Evolutionary conservation across 1,140 invertebrate species (phyloP), one percentile per base, ranked within the genome.

Genomic region (Catajapyx aquilonaris): DNA sequence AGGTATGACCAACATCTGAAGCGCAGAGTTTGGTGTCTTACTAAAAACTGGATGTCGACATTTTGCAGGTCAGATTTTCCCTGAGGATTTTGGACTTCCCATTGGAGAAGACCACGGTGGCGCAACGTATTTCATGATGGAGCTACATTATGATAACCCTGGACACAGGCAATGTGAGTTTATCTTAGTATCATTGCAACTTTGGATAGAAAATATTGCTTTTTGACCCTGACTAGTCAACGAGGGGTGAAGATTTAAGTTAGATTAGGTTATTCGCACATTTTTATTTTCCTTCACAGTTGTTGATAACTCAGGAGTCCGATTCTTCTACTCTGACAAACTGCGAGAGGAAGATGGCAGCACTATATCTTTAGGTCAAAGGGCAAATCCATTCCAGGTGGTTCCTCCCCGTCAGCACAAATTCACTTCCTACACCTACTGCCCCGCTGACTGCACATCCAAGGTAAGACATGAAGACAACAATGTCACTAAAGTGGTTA

Each of bases 111-210:
- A 64, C 39, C 57, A 66, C 22, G 74, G 73, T 31, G 23, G 7
- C 13, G 68, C 71, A 3, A 72, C 69, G 1, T 87, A 76, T 59
- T 87, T 84, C 53, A 84, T 87, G 78, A 58, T 87, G 1, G 81
- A 88, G 59, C 68, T 83, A 42, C 84, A 88, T 58, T 88, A 86
- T 51, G 81, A 86, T 48, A 85, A 79, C 60, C 74, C 72, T 5
- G 59, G 55, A 10, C 56, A 69, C 34, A 69, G 66, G 50, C 64
- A 64, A 49, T 61, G 68, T 73, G 57, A 52, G 52, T 48, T 20
- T 2, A 30, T 28, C 23, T n/a, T n/a, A n/a, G n/a, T n/a, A n/a
- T n/a, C n/a, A n/a, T n/a, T n/a, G n/a, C n/a, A n/a, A n/a, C n/a
- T n/a, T n/a, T n/a, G n/a, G n/a, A n/a, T n/a, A n/a, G n/a, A n/a